Evolutionary conservation across 2,113 vertebrate genomes (phyloP), one percentile per base, ranked within the genome.

Genomic region (Genyomyrus donnyi): DNA sequence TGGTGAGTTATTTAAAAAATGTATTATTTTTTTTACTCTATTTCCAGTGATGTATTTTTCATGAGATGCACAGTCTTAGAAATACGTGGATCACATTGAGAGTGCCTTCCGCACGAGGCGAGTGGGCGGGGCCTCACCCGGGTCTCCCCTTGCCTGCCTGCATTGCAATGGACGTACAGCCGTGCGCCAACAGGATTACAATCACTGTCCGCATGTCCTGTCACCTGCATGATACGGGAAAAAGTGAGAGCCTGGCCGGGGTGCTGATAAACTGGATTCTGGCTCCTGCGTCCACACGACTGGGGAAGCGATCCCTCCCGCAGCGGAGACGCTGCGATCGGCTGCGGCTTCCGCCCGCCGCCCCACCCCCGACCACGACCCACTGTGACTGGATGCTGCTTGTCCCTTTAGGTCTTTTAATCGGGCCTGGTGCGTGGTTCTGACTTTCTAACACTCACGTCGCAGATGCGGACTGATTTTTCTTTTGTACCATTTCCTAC

Each of bases 311-410:
- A 24, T 19, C 11, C 6, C 27, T 66, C 4, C 17, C 85, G 70
- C 56, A 52, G 50, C 39, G 1, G 27, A 35, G 24, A 17, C 17
- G 1, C 7, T 46, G 17, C 74, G 17, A 24, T 11, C 45, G 17
- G 13, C 24, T 17, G n/a, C 27, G 15, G 49, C 85, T 88, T 13
- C 8, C 42, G 42, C 42, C 42, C 17, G 15, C 1, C n/a, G 17
- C 7, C 35, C 11, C 49, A 35, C 3, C 53, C 13, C 19, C 53
- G 85, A 88, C 85, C 89, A 77, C 27, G 6, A n/a, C 35, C 85
- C 89, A 90, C 90, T 88, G 87, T 90, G 87, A 88, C 13, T 88
- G 87, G 88, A 85, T 52, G 88, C 83, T 89, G 88, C 87, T 50
- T 21, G 27, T 62, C 88, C 21, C 15, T 66, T 85, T 17, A 45